Conservation (phyloP, 2,113 vertebrate genomes). For the Catharus minimus region DNA sequence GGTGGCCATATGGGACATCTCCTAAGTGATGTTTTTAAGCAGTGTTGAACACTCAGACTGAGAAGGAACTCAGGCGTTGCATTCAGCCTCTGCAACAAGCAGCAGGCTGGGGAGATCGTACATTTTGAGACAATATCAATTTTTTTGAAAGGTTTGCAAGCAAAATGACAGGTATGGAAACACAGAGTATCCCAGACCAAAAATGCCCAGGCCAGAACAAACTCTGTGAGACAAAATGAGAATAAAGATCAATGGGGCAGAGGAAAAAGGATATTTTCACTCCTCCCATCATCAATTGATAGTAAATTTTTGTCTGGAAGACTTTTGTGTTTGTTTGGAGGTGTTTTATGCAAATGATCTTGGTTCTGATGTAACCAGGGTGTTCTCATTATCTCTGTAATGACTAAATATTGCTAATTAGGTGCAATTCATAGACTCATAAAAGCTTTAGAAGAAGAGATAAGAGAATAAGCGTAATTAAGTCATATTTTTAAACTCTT, state of each 20-base stretch:
- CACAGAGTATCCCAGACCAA: not conserved
- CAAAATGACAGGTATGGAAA: not conserved
- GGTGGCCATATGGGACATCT: not conserved
- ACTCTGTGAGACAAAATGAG: not conserved
- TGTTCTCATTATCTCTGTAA: slow-evolving; percentile 21
- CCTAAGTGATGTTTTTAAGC: not conserved
- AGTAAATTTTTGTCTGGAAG: not conserved
- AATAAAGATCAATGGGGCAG: not conserved
- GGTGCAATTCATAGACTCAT: not conserved
- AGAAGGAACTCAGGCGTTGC: not conserved
- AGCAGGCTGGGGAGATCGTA: not conserved
- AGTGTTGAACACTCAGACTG: not conserved
- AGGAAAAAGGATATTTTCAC: not conserved
- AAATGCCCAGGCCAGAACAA: not conserved
- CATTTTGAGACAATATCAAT: not conserved
- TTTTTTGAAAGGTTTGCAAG: not conserved
- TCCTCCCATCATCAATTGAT: not conserved
- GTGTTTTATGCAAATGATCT: not conserved
- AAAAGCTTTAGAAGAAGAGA: slow-evolving; percentile 2
- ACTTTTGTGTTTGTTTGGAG: not conserved
- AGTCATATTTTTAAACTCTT: not conserved
- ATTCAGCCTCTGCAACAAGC: not conserved
- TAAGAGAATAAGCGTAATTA: not conserved
- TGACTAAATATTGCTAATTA: not conserved
- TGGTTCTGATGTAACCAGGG: not conserved